Percentiles rank a stretch among this genome's conserved stretches.
These are phyloP conservation scores for Napeogenes sylphis DNA, from an alignment of 2,888 invertebrate species.

Conservation along the genomic window DNA sequence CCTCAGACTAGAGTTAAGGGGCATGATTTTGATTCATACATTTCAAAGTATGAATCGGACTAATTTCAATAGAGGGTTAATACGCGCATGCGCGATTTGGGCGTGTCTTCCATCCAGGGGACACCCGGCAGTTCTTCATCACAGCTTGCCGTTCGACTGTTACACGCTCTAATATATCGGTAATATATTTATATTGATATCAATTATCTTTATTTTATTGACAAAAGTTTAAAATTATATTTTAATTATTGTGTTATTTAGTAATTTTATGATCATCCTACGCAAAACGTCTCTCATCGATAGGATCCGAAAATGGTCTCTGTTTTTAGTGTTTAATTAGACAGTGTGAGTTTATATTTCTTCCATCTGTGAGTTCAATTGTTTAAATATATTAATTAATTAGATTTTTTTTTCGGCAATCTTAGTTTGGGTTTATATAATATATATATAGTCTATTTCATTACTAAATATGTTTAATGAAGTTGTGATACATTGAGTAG, in stretches of 20 bases:
- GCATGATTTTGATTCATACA: slow-evolving; percentile 9
- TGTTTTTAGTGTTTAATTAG: slow-evolving; percentile 36
- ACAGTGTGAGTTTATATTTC: slow-evolving; percentile 31
- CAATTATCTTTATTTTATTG: neutral
- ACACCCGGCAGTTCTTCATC: slow-evolving; percentile 61
- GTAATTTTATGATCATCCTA: slow-evolving; percentile 35
- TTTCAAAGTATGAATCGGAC: slow-evolving; percentile 10
- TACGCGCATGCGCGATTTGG: slow-evolving; percentile 67
- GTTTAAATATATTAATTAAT: slow-evolving; percentile 12
- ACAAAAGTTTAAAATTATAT: neutral
- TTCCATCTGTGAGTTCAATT: slow-evolving; percentile 1
- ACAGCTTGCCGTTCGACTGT: slow-evolving; percentile 36
- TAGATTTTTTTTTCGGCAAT: slow-evolving; percentile 14
- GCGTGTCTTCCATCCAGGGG: slow-evolving; percentile 60
- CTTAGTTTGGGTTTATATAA: slow-evolving; percentile 2
- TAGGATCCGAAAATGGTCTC: slow-evolving; percentile 22
- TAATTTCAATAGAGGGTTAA: slow-evolving; percentile 22
- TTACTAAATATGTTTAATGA: too few species aligned
- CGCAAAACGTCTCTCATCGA: slow-evolving; percentile 39
- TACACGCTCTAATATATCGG: slow-evolving; percentile 30
- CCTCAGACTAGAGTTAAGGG: too few species aligned
- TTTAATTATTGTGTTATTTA: neutral
- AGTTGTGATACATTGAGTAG: too few species aligned
- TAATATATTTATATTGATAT: slow-evolving; percentile 22
- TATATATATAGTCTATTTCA: too few species aligned